Conservation (phyloP, 2,113 vertebrate species). For the Perca fluviatilis region DNA sequence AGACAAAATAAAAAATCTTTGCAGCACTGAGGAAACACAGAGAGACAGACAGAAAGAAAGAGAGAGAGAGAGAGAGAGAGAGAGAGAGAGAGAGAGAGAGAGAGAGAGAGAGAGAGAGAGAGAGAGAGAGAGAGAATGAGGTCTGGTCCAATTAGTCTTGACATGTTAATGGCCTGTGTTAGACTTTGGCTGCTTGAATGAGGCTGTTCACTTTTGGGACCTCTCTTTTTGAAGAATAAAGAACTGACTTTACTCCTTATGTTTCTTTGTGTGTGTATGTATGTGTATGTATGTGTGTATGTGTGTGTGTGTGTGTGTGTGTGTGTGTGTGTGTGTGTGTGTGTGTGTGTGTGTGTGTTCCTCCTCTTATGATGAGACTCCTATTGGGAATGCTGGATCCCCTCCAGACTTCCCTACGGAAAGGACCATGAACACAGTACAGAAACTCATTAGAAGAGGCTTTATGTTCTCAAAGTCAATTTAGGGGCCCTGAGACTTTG, state of each 20-base stretch:
- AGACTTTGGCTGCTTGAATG: conserved; percentile 66
- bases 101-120: background rate
- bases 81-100: background rate
- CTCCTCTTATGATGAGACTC: conserved; percentile 46
- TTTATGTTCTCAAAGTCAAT: conserved; percentile 66
- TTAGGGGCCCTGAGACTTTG: conserved; percentile 29
- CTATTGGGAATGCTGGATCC: conserved; percentile 56
- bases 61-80: background rate
- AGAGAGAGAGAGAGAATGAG: background rate
- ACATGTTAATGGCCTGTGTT: conserved; percentile 63
- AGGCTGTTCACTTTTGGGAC: conserved; percentile 46
- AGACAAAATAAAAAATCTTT: background rate
- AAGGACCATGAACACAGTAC: conserved; percentile 22
- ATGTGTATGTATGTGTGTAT: too few species aligned
- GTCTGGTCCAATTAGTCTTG: conserved; percentile 63
- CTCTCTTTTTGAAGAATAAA: conserved; percentile 36
- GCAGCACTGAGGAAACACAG: background rate
- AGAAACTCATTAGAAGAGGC: conserved; percentile 70
- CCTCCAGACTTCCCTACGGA: conserved; percentile 63
- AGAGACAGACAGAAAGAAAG: background rate
- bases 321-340: too few species aligned
- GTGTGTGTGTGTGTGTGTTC: too few species aligned
- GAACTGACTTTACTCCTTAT: conserved; percentile 34
- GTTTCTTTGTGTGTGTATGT: conserved; percentile 10
- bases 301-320: too few species aligned